Percentiles rank a stretch among this genome's conserved stretches.
phyloP scores from a whole-genome alignment of 2,113 vertebrate species.

The Ochotona princeps region DNA sequence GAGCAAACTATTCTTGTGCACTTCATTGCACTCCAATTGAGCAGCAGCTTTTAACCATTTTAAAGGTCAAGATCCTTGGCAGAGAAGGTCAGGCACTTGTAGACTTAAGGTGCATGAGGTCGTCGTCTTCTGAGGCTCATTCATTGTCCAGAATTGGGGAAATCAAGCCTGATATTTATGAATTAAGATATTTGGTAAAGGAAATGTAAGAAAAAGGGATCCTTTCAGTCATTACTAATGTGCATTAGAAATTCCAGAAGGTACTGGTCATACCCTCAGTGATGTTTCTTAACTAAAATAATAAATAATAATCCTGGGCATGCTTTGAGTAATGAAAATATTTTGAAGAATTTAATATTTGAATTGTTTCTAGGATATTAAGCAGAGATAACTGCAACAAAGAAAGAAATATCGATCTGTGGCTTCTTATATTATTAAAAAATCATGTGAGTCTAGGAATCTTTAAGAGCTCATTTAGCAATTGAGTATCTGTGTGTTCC shows the following conservation, averaged over 20 bases:
- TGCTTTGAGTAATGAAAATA: background rate
- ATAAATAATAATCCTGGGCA: too few relatives aligned
- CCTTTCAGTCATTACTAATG: background rate
- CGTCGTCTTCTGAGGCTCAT: background rate
- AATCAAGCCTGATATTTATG: conserved; percentile 17
- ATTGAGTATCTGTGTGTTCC: accelerated
- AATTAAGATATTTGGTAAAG: background rate
- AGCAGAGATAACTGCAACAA: background rate
- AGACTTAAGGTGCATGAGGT: background rate
- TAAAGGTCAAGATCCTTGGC: background rate
- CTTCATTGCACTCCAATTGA: background rate
- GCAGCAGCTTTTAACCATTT: background rate
- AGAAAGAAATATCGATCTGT: background rate
- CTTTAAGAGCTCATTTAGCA: background rate
- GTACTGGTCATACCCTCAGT: background rate
- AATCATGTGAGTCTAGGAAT: background rate
- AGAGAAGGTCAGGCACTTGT: background rate
- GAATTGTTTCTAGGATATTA: background rate
- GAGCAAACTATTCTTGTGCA: background rate
- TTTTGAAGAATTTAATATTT: background rate
- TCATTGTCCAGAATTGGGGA: background rate
- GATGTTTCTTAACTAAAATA: background rate
- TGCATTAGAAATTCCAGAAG: background rate
- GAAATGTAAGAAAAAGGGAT: background rate
- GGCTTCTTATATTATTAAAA: background rate